Percentiles rank a stretch among this genome's conserved stretches.
phyloP scores from a whole-genome alignment of 2,113 vertebrate species.

The Spea bombifrons region DNA sequence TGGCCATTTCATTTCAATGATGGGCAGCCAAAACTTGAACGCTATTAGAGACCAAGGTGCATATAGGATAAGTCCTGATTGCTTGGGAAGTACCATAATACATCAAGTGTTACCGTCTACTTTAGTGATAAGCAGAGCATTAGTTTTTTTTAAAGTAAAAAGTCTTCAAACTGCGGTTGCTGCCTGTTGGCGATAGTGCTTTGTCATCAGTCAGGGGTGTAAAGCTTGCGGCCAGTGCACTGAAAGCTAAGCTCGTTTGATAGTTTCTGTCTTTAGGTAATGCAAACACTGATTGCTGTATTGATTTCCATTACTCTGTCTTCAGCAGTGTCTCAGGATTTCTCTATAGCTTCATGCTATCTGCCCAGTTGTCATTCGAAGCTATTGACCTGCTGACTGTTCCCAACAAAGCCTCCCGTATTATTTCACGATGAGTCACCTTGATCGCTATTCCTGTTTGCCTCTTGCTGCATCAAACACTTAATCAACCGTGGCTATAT shows the following conservation, averaged over 20 bases:
- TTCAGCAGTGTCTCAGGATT: slow-evolving; percentile 3
- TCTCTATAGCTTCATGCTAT: slow-evolving; percentile 38
- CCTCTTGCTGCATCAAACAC: slow-evolving; percentile 14
- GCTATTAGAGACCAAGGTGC: no score
- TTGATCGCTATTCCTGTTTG: slow-evolving; percentile 36
- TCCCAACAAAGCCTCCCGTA: slow-evolving; percentile 14
- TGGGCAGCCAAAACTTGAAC: no score
- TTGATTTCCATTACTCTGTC: slow-evolving; percentile 45
- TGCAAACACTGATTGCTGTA: slow-evolving; percentile 38
- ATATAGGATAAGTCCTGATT: no score
- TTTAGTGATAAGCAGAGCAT: no score
- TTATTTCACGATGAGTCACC: slow-evolving; percentile 34
- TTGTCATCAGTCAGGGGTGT: slow-evolving; percentile 7
- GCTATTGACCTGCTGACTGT: slow-evolving; percentile 35
- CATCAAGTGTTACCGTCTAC: no score
- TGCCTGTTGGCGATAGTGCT: slow-evolving; percentile 8
- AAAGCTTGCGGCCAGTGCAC: background rate
- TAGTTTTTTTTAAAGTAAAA: no score
- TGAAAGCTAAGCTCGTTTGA: background rate
- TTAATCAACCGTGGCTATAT: slow-evolving; percentile 30
- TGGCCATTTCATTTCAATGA: no score
- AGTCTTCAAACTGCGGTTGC: background rate
- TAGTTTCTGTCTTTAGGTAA: slow-evolving; percentile 37
- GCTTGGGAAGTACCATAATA: no score
- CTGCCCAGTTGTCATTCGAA: slow-evolving; percentile 46